phyloP scores from a whole-genome alignment of 2,113 vertebrate species.

The Gambusia affinis region DNA sequence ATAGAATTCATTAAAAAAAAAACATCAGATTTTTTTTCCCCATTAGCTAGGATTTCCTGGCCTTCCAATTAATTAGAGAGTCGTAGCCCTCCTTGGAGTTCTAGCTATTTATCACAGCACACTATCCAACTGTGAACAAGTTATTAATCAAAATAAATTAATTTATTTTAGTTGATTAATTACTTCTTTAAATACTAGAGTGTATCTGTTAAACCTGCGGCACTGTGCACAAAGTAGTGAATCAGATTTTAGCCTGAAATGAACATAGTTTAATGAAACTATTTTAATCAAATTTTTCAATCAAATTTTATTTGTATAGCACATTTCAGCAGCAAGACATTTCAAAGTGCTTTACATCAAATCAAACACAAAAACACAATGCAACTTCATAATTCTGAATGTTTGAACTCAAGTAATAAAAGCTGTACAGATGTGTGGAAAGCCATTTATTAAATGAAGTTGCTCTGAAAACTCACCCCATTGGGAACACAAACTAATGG shows the following conservation, averaged over 20 bases:
- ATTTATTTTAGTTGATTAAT: background rate
- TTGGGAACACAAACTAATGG: background rate
- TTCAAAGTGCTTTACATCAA: no score
- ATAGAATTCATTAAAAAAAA: background rate
- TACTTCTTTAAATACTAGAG: background rate
- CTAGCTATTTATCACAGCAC: background rate
- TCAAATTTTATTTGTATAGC: no score
- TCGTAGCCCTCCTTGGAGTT: background rate
- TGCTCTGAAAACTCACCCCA: background rate
- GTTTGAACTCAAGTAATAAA: background rate
- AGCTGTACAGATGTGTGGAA: background rate
- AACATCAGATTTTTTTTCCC: background rate
- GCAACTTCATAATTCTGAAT: background rate
- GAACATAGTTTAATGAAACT: background rate
- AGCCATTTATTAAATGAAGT: background rate
- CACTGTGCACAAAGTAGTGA: background rate
- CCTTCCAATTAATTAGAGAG: background rate
- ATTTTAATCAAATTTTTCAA: background rate
- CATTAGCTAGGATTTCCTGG: background rate
- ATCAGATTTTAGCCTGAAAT: background rate
- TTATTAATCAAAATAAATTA: constrained; percentile 11
- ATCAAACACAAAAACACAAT: no score
- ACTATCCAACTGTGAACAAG: background rate
- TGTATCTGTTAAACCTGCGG: background rate
- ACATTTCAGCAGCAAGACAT: no score